These are phyloP conservation scores for Drosophila ogumai DNA, from an alignment of 1,140 invertebrate genomes.

Conservation along the genomic window DNA sequence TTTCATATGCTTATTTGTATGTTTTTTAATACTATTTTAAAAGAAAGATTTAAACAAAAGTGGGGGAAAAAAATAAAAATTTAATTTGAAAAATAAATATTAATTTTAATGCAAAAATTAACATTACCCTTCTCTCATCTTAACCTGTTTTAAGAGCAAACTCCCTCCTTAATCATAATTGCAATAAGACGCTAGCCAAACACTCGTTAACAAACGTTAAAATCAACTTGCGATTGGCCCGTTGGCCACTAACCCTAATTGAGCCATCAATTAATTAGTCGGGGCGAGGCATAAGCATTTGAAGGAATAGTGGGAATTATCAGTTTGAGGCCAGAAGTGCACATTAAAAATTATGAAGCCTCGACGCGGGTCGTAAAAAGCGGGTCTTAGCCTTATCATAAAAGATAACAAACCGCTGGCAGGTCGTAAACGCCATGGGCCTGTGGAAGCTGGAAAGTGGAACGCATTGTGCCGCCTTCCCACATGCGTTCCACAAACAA, in stretches of 20 bases:
- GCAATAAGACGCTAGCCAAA: slow-evolving; percentile 11
- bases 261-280: slow-evolving; percentile 70
- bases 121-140: background rate
- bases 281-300: slow-evolving; percentile 32
- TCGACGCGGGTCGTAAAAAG: slow-evolving; percentile 19
- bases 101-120: too few relatives aligned
- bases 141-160: too few relatives aligned
- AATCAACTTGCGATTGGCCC: slow-evolving; percentile 1
- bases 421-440: slow-evolving; percentile 12
- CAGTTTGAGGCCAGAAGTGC: slow-evolving; percentile 60
- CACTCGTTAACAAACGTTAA: slow-evolving; percentile 9
- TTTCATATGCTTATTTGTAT: background rate
- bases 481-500: slow-evolving; percentile 77
- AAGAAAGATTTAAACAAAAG: background rate
- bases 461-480: slow-evolving; percentile 1
- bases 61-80: background rate
- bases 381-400: slow-evolving; percentile 41
- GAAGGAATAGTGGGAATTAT: slow-evolving; percentile 55
- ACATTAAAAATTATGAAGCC: slow-evolving; percentile 70
- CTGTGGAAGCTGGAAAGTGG: slow-evolving; percentile 54
- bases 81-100: background rate
- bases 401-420: slow-evolving; percentile 49
- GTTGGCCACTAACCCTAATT: slow-evolving; percentile 27
- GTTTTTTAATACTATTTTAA: background rate
- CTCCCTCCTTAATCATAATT: background rate